Evolutionary conservation across 1,140 invertebrate species (phyloP).

Genomic region (Megalonaias nervosa): DNA sequence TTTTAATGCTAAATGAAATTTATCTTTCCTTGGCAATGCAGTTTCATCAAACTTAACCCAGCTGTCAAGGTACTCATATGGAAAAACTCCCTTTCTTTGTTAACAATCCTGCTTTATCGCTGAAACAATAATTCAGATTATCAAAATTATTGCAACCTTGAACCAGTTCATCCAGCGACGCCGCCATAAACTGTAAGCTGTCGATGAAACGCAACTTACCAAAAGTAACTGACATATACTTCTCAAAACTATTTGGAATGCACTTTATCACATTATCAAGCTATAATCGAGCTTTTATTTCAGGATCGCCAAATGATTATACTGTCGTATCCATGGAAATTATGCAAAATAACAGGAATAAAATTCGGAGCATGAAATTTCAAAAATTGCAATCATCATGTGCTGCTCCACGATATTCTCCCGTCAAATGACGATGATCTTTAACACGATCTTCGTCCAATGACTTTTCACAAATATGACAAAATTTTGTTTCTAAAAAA

Average conservation of each 20-base stretch:
- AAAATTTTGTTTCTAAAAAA: background rate
- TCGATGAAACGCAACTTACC: constrained; percentile 15
- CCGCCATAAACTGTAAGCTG: constrained; percentile 4
- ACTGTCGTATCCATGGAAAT: constrained; percentile 27
- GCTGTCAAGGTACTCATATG: constrained; percentile 57
- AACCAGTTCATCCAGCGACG: background rate
- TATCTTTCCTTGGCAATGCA: constrained; percentile 43
- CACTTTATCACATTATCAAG: constrained; percentile 1
- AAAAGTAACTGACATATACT: background rate
- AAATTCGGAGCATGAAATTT: constrained; percentile 6
- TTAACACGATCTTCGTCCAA: constrained; percentile 8
- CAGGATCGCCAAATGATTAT: constrained; percentile 7
- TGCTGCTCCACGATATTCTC: constrained; percentile 36
- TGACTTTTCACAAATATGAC: constrained; percentile 29
- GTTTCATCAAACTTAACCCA: constrained; percentile 49
- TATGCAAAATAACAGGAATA: constrained; percentile 24
- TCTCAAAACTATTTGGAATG: no score
- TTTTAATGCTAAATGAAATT: constrained; percentile 45
- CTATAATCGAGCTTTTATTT: constrained; percentile 1
- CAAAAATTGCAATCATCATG: constrained; percentile 17
- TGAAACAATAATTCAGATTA: constrained; percentile 20
- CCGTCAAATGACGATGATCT: constrained; percentile 33
- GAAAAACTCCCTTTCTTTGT: constrained; percentile 52
- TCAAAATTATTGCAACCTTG: background rate
- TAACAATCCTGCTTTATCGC: constrained; percentile 10